phyloP scores from a whole-genome alignment of 2,113 vertebrate species.

The Etia nguti region DNA sequence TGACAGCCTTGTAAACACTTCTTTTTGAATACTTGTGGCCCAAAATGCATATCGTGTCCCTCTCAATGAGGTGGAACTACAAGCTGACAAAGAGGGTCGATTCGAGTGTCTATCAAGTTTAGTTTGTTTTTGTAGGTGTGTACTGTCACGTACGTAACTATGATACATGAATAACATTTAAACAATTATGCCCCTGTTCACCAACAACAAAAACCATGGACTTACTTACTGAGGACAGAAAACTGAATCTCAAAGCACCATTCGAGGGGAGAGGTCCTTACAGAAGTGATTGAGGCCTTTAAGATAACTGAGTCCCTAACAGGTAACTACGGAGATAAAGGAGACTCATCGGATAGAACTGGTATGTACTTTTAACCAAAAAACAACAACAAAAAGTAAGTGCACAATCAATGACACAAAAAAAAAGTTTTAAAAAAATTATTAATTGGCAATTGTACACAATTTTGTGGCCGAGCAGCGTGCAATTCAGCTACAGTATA shows the following conservation, averaged over 20 bases:
- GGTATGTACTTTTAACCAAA: constrained; percentile 22
- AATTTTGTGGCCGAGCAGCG: constrained; percentile 53
- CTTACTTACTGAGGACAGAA: constrained; percentile 64
- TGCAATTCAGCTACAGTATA: constrained; percentile 58
- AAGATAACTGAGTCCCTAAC: constrained; percentile 82
- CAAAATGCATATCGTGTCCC: constrained; percentile 44
- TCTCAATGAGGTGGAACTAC: constrained; percentile 70
- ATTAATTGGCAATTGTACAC: constrained; percentile 46
- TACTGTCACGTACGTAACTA: constrained; percentile 79
- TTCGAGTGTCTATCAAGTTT: constrained; percentile 74
- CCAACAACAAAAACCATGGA: constrained; percentile 45
- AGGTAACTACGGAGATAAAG: constrained; percentile 57
- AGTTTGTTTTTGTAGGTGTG: constrained; percentile 67
- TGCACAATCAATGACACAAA: constrained; percentile 65
- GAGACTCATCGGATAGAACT: constrained; percentile 42
- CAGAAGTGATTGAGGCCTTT: constrained; percentile 85
- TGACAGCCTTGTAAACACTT: constrained; percentile 77
- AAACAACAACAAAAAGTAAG: constrained; percentile 29
- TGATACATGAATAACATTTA: constrained; percentile 67
- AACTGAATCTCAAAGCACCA: constrained; percentile 96
- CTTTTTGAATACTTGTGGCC: constrained; percentile 70
- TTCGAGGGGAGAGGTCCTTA: constrained; percentile 79
- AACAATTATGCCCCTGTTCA: constrained; percentile 41
- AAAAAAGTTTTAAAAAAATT: constrained; percentile 7
- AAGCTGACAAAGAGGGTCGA: constrained; percentile 80